Conservation (phyloP, 2,888 invertebrate genomes). For the Tetragonisca angustula region DNA sequence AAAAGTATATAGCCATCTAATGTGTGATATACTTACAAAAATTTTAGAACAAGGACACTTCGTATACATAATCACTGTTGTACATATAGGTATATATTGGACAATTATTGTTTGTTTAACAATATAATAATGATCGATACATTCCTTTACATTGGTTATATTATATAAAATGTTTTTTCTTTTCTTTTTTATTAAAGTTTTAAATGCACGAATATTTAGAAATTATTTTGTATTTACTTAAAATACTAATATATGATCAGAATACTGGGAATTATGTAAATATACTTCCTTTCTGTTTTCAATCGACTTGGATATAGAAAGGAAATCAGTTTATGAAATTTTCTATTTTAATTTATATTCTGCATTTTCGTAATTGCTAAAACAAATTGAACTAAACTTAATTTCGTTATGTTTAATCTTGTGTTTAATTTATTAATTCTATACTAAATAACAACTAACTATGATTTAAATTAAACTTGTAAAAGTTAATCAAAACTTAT, state of each 20-base stretch:
- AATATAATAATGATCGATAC: conserved; percentile 59
- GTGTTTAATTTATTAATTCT: conserved; percentile 61
- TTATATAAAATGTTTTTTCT: conserved; percentile 28
- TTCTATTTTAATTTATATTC: conserved; percentile 34
- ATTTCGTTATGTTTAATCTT: conserved; percentile 26
- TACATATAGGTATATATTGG: conserved; percentile 63
- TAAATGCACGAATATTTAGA: conserved; percentile 35
- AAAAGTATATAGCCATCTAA: conserved; percentile 40
- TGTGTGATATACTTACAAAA: conserved; percentile 53
- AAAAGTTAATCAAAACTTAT: conserved; percentile 69
- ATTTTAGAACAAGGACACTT: conserved; percentile 49
- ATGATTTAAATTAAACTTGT: conserved; percentile 58
- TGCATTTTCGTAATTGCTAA: conserved; percentile 38
- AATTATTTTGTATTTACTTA: conserved; percentile 31
- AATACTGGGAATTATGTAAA: conserved; percentile 1
- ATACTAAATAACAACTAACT: conserved; percentile 42
- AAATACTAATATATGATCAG: conserved; percentile 35
- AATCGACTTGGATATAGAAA: not conserved
- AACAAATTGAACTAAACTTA: conserved; percentile 33
- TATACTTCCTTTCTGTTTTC: conserved; percentile 25
- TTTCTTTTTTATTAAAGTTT: conserved; percentile 8
- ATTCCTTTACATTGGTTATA: conserved; percentile 61
- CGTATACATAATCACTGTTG: conserved; percentile 66
- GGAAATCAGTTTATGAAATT: conserved; percentile 2
- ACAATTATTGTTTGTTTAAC: conserved; percentile 58